A percentile compares a stretch with the other conserved stretches of the same genome.
Evolutionary conservation across 2,113 vertebrate genomes (phyloP).

Genomic region (Pao palembangensis): DNA sequence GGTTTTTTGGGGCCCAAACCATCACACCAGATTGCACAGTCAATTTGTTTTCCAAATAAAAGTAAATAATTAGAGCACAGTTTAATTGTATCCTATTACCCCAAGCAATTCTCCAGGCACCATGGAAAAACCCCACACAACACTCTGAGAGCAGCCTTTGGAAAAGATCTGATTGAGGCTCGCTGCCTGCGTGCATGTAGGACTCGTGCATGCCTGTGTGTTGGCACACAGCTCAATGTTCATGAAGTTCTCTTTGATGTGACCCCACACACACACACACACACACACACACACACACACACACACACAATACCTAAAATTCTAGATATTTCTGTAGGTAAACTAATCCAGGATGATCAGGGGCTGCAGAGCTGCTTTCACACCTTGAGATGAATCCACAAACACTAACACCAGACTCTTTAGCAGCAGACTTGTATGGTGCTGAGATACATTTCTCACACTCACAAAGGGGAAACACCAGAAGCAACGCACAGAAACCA

Average conservation of each 20-base stretch:
- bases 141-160: not conserved
- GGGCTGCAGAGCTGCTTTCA: too few relatives aligned
- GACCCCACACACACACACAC: not conserved
- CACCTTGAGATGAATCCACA: too few relatives aligned
- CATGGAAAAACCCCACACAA: not conserved
- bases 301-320: not conserved
- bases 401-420: constrained; percentile 21
- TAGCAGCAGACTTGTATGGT: constrained; percentile 2
- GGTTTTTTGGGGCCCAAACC: not conserved
- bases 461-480: not conserved
- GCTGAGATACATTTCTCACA: constrained; percentile 33
- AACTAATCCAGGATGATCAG: constrained; percentile 10
- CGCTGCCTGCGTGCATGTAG: not conserved
- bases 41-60: not conserved
- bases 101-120: not conserved
- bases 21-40: not conserved
- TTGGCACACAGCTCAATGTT: too few relatives aligned
- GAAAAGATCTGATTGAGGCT: not conserved
- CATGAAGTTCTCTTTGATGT: too few relatives aligned
- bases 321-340: not conserved
- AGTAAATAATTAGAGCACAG: not conserved
- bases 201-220: too few relatives aligned
- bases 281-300: too few relatives aligned
- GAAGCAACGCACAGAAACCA: constrained; percentile 45
- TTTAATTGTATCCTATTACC: not conserved